Conservation (phyloP, 2,113 vertebrate genomes). For the Hypocryptadius cinnamomeus region DNA sequence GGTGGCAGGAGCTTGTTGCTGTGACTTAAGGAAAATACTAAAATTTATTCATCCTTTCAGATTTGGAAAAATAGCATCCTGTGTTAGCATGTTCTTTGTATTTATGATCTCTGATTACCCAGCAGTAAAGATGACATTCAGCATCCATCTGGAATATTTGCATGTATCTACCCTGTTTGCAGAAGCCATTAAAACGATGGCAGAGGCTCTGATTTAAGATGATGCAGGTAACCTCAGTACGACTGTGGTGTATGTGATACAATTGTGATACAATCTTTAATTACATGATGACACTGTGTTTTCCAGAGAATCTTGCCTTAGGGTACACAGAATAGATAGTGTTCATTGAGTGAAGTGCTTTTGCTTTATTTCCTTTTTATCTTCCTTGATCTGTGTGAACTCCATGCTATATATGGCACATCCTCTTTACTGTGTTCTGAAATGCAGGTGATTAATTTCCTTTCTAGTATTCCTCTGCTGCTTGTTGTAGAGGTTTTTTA, state of each 20-base stretch:
- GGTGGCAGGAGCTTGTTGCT: background rate
- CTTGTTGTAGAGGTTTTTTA: background rate
- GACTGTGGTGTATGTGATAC: background rate
- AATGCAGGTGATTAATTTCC: background rate
- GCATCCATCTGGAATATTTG: background rate
- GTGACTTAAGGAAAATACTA: background rate
- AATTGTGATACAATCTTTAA: constrained; percentile 30
- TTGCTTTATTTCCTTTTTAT: background rate
- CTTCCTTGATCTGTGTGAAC: background rate
- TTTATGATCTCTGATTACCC: background rate
- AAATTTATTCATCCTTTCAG: background rate
- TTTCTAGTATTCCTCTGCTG: background rate
- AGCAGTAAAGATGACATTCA: background rate
- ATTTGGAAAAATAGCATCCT: constrained; percentile 20
- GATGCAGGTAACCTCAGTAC: background rate
- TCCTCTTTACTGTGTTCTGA: background rate
- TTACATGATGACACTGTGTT: background rate
- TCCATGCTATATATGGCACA: background rate
- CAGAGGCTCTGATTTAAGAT: constrained; percentile 7
- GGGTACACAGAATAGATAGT: background rate
- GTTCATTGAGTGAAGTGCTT: background rate
- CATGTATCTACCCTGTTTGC: background rate
- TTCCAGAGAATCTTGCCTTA: background rate
- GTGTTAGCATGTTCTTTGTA: background rate
- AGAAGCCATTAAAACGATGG: background rate